These are phyloP conservation scores for Hycleus cichorii DNA, from an alignment of 1,140 invertebrate species.

Conservation along the genomic window DNA sequence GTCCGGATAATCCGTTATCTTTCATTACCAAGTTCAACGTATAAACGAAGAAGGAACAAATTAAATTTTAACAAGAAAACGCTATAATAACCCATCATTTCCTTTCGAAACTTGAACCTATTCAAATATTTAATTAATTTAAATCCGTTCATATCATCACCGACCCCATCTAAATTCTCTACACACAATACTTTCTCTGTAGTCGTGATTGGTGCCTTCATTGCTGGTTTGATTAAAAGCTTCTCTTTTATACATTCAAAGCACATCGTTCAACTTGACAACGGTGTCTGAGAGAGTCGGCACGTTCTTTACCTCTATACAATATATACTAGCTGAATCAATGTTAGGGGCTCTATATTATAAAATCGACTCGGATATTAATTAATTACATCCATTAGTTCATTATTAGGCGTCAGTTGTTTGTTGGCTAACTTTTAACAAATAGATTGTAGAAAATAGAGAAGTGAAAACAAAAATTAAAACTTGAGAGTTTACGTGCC, in stretches of 20 bases:
- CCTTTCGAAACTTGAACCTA: conserved; percentile 17
- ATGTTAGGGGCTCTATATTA: conserved; percentile 1
- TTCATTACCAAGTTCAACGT: background rate
- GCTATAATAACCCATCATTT: conserved; percentile 22
- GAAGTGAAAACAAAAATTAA: no score
- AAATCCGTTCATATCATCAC: conserved; percentile 17
- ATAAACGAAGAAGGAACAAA: conserved; percentile 10
- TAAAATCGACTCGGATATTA: conserved; percentile 10
- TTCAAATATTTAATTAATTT: conserved; percentile 24
- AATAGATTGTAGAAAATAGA: no score
- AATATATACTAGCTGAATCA: conserved; percentile 7
- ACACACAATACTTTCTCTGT: no score
- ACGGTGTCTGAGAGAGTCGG: conserved; percentile 4
- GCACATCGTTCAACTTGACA: conserved; percentile 12
- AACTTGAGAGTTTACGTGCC: no score
- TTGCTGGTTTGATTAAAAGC: conserved; percentile 13
- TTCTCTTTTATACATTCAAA: conserved; percentile 19
- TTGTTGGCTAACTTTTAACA: no score
- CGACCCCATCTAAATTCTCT: no score
- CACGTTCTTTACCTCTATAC: conserved; percentile 6
- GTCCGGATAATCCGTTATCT: conserved; percentile 13
- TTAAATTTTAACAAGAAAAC: conserved; percentile 21
- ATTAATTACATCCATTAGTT: conserved; percentile 11
- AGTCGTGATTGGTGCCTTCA: no score
- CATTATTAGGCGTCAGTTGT: background rate